Percentiles rank a stretch among this genome's conserved stretches.
These are phyloP conservation scores for Eupithecia dodoneata DNA, from an alignment of 2,888 invertebrate species.

Conservation along the genomic window DNA sequence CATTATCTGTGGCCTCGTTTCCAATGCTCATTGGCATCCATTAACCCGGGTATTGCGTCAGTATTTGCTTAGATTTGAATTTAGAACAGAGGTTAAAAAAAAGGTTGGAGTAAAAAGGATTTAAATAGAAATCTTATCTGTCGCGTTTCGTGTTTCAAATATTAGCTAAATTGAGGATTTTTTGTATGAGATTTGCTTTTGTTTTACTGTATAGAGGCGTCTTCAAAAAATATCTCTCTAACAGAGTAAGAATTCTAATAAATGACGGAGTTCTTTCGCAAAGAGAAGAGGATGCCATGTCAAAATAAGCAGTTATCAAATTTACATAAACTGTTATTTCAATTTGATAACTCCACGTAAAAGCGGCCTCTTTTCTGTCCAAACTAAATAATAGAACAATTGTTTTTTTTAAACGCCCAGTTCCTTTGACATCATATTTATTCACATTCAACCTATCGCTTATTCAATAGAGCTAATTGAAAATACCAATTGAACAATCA, in stretches of 20 bases:
- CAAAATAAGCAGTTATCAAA: background rate
- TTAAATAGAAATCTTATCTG: background rate
- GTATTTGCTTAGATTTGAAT: slow-evolving; percentile 51
- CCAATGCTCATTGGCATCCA: slow-evolving; percentile 52
- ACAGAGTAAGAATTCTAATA: background rate
- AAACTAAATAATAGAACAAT: background rate
- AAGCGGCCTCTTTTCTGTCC: background rate
- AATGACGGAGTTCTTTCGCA: background rate
- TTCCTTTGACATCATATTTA: background rate
- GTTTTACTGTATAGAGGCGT: background rate
- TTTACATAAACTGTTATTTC: too few relatives aligned
- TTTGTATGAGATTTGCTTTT: background rate
- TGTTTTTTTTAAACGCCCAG: background rate
- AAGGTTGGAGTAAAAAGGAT: background rate
- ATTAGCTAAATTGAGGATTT: background rate
- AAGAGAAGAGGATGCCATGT: background rate
- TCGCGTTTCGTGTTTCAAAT: background rate
- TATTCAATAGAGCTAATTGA: too few relatives aligned
- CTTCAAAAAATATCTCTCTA: background rate
- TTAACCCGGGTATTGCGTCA: slow-evolving; percentile 43
- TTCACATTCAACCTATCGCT: background rate
- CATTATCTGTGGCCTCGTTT: slow-evolving; percentile 45
- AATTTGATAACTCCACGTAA: background rate
- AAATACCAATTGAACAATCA: background rate
- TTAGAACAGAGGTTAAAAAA: slow-evolving; percentile 18